Conservation (phyloP, 2,888 invertebrate genomes). For the Idaea dimidiata region DNA sequence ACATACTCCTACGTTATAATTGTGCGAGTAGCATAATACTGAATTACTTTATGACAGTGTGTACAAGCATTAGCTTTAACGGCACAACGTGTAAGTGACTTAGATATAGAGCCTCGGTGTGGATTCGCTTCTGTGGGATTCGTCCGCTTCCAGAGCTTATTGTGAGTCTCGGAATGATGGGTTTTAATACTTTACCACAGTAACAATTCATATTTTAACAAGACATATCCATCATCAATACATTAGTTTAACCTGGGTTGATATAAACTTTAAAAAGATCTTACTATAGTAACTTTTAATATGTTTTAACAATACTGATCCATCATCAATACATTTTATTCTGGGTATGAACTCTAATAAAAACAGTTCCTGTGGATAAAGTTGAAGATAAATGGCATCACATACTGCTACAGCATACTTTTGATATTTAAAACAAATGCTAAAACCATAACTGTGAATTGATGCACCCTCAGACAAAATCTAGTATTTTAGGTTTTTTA, state of each 20-base stretch:
- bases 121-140: conserved; percentile 47
- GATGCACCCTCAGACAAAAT: not conserved
- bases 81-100: conserved; percentile 25
- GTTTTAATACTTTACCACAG: not conserved
- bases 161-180: not conserved
- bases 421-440: not conserved
- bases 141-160: conserved; percentile 28
- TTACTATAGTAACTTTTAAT: conserved; percentile 28
- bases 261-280: not conserved
- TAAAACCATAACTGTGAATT: not conserved
- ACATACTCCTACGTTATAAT: too few relatives aligned
- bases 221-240: not conserved
- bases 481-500: not conserved
- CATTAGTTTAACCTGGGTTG: not conserved
- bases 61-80: conserved; percentile 27
- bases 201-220: not conserved
- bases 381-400: not conserved
- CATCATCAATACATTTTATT: not conserved
- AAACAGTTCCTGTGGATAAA: too few relatives aligned
- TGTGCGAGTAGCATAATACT: not conserved
- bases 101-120: conserved; percentile 33
- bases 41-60: not conserved
- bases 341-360: too few relatives aligned
- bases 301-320: not conserved
- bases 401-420: not conserved